Evolutionary conservation across 2,888 invertebrate genomes (phyloP), one percentile per base, ranked within the genome.

Genomic region (Lamellibrachia columna): DNA sequence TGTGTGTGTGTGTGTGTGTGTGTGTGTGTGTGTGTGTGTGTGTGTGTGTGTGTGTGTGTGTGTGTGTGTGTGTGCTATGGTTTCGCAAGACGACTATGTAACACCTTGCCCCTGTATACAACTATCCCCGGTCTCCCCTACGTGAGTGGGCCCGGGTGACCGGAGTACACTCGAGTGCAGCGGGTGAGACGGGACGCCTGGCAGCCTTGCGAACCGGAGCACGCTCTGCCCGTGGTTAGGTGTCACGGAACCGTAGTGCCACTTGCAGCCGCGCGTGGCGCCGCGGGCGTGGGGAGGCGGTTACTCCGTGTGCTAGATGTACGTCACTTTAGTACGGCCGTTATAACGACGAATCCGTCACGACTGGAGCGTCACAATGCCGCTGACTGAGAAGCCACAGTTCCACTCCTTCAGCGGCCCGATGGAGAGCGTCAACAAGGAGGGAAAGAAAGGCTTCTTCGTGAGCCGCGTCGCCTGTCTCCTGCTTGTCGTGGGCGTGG

Each of bases 331-430:
- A n/a, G n/a, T 22, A 22, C 75, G 75, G 75, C 15, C 75, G 75
- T 75, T 75, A 22, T 75, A 75, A 75, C 75, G n/a, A 75, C 75
- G 75, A 22, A 11, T 11, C 75, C 75, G 75, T 75, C 75, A 75
- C 75, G 75, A 75, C 22, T n/a, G 75, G 75, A 75, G 15, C 75
- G 22, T 75, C 75, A 75, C 22, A 75, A 75, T 75, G 75, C 75
- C 75, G 22, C 75, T n/a, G 22, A 75, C 75, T 0, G 75, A 75
- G 75, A 75, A 15, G 1, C 75, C 15, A 4, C 75, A 75, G 75
- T 75, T 75, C 75, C 75, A 75, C 75, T 22, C 15, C 75, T 75
- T 75, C 75, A 75, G 75, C 75, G 75, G 75, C 75, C 75, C 75
- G 15, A 75, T 75, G 75, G 75, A 75, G 75, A 75, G 75, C 75